Evolutionary conservation across 2,113 vertebrate species (phyloP).

Genomic region (Gymnobelideus leadbeateri): DNA sequence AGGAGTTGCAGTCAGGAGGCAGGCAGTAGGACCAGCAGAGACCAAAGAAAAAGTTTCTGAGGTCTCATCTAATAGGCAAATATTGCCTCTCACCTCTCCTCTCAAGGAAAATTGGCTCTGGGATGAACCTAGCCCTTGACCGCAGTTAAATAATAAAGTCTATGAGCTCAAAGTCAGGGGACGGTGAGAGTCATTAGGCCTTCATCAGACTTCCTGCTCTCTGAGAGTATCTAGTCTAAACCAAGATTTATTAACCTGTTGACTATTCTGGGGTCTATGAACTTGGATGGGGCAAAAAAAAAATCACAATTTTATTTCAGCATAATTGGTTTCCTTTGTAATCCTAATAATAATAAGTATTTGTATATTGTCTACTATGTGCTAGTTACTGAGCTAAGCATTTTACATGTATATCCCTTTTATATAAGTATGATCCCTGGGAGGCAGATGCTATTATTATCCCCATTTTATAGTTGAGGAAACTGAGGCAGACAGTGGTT

Average conservation of each 20-base stretch:
- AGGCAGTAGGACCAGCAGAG: no score
- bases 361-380: no score
- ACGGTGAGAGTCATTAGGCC: not conserved
- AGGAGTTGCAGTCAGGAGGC: not conserved
- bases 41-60: not conserved
- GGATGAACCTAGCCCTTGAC: not conserved
- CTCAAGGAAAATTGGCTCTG: not conserved
- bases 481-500: not conserved
- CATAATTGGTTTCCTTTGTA: no score
- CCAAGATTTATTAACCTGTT: not conserved
- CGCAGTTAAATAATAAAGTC: not conserved
- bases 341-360: no score
- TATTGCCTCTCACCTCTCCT: not conserved
- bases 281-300: no score
- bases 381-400: no score
- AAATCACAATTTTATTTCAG: no score
- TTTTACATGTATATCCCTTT: not conserved
- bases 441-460: no score
- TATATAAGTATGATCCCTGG: not conserved
- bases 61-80: not conserved
- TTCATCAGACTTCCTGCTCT: not conserved
- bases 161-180: not conserved
- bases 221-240: not conserved
- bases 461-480: not conserved
- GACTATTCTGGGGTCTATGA: no score